Evolutionary conservation across 2,113 vertebrate genomes (phyloP), one percentile per base, ranked within the genome.

Genomic region (Delphinapterus leucas): DNA sequence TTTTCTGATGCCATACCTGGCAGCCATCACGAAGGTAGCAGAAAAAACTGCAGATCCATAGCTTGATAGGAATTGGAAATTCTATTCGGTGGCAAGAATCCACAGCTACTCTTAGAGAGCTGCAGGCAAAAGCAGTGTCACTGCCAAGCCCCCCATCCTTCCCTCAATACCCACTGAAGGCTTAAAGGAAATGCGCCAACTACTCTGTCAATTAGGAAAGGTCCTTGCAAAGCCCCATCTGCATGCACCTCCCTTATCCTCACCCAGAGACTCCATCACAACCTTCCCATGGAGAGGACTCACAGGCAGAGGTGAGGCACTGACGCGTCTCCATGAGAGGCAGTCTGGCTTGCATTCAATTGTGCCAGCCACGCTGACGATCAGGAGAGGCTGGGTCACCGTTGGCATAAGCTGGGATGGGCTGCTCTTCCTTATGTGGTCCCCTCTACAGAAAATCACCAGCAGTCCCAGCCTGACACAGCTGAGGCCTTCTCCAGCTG

Each of bases 401-500:
- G 74, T 93, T 92, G 47, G 76, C 84, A 74, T 17, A 61, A 94
- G 97, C 79, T 60, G 88, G 0, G 9, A 61, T 67, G 91, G 97
- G 94, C 92, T 74, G 92, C 80, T 76, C 44, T 70, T 38, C 67
- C 71, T 94, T 88, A 76, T 49, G 77, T 68, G 55, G 60, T 95
- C 38, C 68, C 80, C 33, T 93, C 95, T 68, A 82, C 76, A 96
- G n/a, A 95, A 98, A 98, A 97, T 96, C 44, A 94, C 91, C 96
- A 91, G 87, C 95, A 85, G 67, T 74, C 95, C 55, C 82, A 93
- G 96, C 93, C 80, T 87, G 87, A 97, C 96, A 97, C 88, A 97
- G 97, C 91, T 88, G 96, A 93, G 92, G 96, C 92, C 98, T 97
- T 96, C 97, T 96, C 94, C 96, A 97, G 96, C 95, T 95, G 95